These are phyloP conservation scores for Eupithecia dodoneata DNA, from an alignment of 2,888 invertebrate species.

Conservation along the genomic window DNA sequence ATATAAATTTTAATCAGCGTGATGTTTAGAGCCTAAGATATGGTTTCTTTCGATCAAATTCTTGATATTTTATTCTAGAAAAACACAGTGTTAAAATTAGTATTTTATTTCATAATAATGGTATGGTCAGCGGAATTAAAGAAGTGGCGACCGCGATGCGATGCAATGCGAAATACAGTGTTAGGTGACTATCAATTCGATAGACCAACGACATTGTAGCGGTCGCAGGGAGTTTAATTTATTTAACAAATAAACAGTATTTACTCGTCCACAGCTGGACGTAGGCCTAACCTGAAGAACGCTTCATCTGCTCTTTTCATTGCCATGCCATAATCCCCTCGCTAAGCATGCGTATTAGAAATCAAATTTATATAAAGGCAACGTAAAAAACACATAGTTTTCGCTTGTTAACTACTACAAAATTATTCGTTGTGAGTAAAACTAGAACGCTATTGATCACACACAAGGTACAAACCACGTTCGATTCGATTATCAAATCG, in stretches of 20 bases:
- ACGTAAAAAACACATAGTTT: not conserved
- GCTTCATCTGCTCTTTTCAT: too few species aligned
- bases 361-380: not conserved
- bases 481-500: slow-evolving; percentile 38
- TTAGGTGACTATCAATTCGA: not conserved
- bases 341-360: too few species aligned
- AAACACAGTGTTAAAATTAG: not conserved
- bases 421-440: not conserved
- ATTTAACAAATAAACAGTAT: too few species aligned
- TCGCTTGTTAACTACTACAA: not conserved
- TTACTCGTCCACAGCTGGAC: too few species aligned
- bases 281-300: too few species aligned
- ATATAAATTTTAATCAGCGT: not conserved
- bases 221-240: not conserved
- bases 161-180: not conserved
- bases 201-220: not conserved
- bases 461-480: not conserved
- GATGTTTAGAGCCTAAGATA: not conserved
- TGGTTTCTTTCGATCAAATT: not conserved
- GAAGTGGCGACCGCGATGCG: not conserved
- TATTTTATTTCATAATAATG: not conserved
- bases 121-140: not conserved
- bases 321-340: too few species aligned
- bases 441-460: not conserved
- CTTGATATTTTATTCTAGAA: not conserved